Evolutionary conservation across 1,140 invertebrate species (phyloP), one percentile per base, ranked within the genome.

Genomic region (Penaeus indicus): DNA sequence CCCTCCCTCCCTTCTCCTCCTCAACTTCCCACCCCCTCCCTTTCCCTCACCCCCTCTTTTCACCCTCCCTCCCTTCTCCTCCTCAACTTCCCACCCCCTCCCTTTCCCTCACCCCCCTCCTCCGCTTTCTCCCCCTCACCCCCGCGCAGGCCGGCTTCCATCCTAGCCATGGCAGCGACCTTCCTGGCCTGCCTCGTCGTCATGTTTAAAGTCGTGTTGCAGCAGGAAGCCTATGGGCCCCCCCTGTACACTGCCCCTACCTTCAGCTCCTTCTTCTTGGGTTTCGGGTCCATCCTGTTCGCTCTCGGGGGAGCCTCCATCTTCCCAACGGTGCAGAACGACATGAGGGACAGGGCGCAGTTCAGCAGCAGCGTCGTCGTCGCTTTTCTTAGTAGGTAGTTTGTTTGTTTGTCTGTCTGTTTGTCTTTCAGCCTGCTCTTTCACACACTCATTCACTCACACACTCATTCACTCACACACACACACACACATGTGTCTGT

Each of bases 291-390:
- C 10, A 94, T 96, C 82, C 92, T 95, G 91, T 96, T 96, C 91
- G 93, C 95, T 0, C 95, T 95, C 92, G 95, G 95, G 0, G 95
- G 95, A n/a, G 95, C 95, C 5, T 94, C 95, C 13, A 94, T 95
- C 0, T 96, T 96, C 92, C 95, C 95, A 18, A 95, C 95, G 0
- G 95, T 96, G 62, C 95, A 96, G 91, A 95, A 96, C 90, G 95
- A 96, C 83, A 91, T 91, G 91, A 92, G 92, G 64, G 69, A 92
- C 67, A 88, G 91, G 61, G 82, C 85, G 0, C n/a, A 92, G 86
- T 93, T 92, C 81, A 86, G 91, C 0, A 84, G 87, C n/a, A 90
- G 92, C 11, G 91, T 91, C 7, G 83, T 91, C 18, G 63, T 92
- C 10, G 92, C 91, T 0, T 92, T 92, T 90, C 38, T 90, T 7